Percentiles rank a stretch among this genome's conserved stretches.
Evolutionary conservation across 2,888 invertebrate species (phyloP).

Genomic region (Corythucha ciliata): DNA sequence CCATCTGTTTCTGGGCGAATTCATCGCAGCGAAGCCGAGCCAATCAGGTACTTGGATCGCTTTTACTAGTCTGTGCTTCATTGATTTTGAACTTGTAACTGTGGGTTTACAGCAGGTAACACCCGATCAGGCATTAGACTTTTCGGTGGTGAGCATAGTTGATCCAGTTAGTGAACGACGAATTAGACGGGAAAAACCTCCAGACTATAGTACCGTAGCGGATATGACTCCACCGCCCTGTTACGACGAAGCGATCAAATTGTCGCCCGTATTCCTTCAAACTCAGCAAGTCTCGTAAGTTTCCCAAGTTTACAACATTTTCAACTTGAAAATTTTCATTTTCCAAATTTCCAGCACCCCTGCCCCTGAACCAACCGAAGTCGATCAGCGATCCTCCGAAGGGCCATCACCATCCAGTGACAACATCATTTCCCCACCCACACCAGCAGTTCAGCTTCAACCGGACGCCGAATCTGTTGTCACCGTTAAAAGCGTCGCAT

Average conservation of each 20-base stretch:
- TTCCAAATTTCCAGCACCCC: no score
- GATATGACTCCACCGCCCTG: slow-evolving; percentile 52
- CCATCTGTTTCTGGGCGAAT: slow-evolving; percentile 59
- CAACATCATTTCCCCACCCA: no score
- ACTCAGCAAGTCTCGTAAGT: slow-evolving; percentile 11
- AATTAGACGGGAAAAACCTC: slow-evolving; percentile 51
- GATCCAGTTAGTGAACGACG: slow-evolving; percentile 4
- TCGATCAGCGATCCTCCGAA: neutral
- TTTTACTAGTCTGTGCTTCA: neutral
- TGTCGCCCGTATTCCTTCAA: slow-evolving; percentile 47
- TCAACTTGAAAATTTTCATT: neutral
- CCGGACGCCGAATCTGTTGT: neutral
- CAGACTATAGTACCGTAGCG: slow-evolving; percentile 60
- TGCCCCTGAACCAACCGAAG: no score
- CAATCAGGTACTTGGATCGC: slow-evolving; percentile 16
- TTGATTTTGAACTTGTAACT: neutral
- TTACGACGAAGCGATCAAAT: slow-evolving; percentile 62
- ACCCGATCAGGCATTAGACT: slow-evolving; percentile 13
- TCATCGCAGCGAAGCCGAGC: slow-evolving; percentile 14
- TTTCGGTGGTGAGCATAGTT: slow-evolving; percentile 19
- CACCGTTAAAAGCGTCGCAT: neutral
- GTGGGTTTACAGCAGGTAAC: slow-evolving; percentile 17
- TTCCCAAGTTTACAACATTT: neutral
- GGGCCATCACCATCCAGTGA: neutral
- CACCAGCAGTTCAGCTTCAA: neutral